These are phyloP conservation scores for Phorcus lineatus DNA, from an alignment of 2,888 invertebrate genomes.

Conservation along the genomic window DNA sequence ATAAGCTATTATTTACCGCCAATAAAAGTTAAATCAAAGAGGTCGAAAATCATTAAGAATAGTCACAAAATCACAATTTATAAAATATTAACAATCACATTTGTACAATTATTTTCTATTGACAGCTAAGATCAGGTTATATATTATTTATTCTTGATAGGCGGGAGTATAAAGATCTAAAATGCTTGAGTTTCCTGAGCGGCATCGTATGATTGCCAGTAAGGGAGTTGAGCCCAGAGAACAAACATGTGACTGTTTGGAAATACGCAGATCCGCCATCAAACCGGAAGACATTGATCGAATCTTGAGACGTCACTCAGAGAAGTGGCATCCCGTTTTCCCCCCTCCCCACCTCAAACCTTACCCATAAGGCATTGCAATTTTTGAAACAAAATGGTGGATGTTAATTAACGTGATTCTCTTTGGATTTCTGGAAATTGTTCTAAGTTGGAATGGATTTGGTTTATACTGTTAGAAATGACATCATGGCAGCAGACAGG, in stretches of 20 bases:
- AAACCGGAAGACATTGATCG: slow-evolving; percentile 37
- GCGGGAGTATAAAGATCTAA: too few species aligned
- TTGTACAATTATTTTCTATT: too few species aligned
- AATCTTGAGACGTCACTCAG: slow-evolving; percentile 20
- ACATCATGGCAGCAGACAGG: slow-evolving; percentile 18
- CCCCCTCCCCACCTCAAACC: neutral
- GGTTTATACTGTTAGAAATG: neutral
- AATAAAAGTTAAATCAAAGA: too few species aligned
- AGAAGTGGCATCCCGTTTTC: slow-evolving; percentile 14
- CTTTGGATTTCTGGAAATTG: neutral
- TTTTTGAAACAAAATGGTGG: slow-evolving; percentile 2
- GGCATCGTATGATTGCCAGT: neutral
- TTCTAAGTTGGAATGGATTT: neutral
- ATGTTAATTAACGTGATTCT: neutral
- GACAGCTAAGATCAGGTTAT: too few species aligned
- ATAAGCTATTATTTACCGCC: too few species aligned
- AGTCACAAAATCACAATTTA: too few species aligned
- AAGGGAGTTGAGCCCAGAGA: slow-evolving; percentile 4
- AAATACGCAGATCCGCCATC: slow-evolving; percentile 24
- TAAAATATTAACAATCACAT: too few species aligned
- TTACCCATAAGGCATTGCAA: slow-evolving; percentile 8
- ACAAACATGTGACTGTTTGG: slow-evolving; percentile 30
- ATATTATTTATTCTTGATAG: too few species aligned
- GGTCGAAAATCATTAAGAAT: too few species aligned
- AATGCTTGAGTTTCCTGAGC: neutral